Evolutionary conservation across 2,888 invertebrate genomes (phyloP).

Genomic region (Julus scanicus): DNA sequence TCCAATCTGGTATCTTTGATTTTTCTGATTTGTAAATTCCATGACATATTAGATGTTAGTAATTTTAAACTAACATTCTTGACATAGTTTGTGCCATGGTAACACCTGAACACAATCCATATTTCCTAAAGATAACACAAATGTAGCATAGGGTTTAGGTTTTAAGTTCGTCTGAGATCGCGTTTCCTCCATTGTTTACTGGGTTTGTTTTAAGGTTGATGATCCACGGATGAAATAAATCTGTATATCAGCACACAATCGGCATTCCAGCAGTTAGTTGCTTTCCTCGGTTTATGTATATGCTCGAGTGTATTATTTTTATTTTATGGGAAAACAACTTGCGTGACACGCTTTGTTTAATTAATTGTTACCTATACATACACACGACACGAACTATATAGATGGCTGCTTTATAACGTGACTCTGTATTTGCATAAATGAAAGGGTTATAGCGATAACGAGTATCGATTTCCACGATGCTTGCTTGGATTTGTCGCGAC

Average conservation of each 20-base stretch:
- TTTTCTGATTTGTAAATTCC: too few relatives aligned
- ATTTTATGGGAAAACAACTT: background rate
- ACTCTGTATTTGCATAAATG: background rate
- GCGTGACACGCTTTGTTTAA: background rate
- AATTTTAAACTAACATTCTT: too few relatives aligned
- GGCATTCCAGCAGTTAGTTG: background rate
- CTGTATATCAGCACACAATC: background rate
- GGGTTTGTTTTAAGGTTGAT: background rate
- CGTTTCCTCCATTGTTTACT: slow-evolving; percentile 10
- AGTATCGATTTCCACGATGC: background rate
- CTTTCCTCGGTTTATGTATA: background rate
- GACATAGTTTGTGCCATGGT: too few relatives aligned
- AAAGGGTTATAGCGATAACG: slow-evolving; percentile 4
- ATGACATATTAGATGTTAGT: too few relatives aligned
- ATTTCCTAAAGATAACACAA: too few relatives aligned
- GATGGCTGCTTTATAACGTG: background rate
- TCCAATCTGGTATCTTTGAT: too few relatives aligned
- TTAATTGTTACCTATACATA: background rate
- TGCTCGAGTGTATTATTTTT: background rate
- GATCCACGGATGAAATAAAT: background rate
- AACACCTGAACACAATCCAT: too few relatives aligned
- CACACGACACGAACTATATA: too few relatives aligned
- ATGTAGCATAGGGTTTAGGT: too few relatives aligned
- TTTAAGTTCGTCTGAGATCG: background rate
- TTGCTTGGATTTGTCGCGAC: background rate